Base-by-base conservation (phyloP, 1,140 invertebrate genomes). In the Drosophila seguyi region DNA sequence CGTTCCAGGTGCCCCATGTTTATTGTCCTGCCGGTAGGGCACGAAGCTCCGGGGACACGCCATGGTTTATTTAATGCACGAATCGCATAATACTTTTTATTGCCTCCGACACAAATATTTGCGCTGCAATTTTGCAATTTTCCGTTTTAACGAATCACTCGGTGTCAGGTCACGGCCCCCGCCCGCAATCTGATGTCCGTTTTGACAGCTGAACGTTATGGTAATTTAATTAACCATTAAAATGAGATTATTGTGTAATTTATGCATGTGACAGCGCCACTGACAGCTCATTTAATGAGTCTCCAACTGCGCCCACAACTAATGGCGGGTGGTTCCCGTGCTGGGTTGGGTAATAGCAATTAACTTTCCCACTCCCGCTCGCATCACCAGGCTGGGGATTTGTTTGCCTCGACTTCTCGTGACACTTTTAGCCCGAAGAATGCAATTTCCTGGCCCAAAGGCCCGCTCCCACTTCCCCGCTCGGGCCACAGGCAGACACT, bases 191-290 rank as follows among this genome's bases (percentile, higher is more conserved):
- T 52, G 63, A 63, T 53, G 38, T 62, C 63, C 59, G 50, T 52
- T 66, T 72, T 81, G 81, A 81, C 79, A 62, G 50, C 71, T 65
- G 68, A 63, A 55, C 57, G 57, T 65, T 74, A 71, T 79, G 55
- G 60, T 81, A 88, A 88, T 90, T 90, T 72, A 88, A 88, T 88
- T 90, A 79, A 85, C 77, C 71, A 88, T 88, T 81, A 90, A 90
- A 88, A 81, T 63, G 61, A 61, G 77, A 88, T 88, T 88, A 88
- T 79, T 67, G 65, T 68, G 66, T 85, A 85, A 88, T 81, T 90
- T 80, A 87, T 87, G 80, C 76, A 80, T 66, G 74, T 57, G 59
- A 78, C 81, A 73, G 53, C 41, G 67, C 50, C 81, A 69, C 36
- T 48, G 76, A 75, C 73, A 76, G 62, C 53, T 48, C 50, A 48